A percentile compares a stretch with the other conserved stretches of the same genome.
Evolutionary conservation across 2,797 vertebrate species (phyloP).

Genomic region (Semaprochilodus insignis): DNA sequence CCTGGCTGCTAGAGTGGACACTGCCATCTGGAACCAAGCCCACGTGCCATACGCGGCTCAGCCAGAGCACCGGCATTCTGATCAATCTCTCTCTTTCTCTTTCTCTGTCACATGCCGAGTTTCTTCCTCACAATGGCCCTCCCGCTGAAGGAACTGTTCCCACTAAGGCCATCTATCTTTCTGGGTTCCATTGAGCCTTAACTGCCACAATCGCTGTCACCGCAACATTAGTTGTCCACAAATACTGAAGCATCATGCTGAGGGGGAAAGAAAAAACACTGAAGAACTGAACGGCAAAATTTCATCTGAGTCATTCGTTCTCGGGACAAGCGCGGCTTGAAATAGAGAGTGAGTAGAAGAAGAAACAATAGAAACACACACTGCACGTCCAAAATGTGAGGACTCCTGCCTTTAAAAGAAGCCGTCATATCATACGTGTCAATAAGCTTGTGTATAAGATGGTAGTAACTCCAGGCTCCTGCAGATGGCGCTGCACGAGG

Average conservation of each 20-base stretch:
- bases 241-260: conserved; percentile 11
- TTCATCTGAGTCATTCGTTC: neutral
- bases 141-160: conserved; percentile 45
- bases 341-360: neutral
- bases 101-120: conserved; percentile 26
- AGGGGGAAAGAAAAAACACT: neutral
- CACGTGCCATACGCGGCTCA: conserved; percentile 64
- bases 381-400: neutral
- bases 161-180: conserved; percentile 42
- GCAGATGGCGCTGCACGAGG: no score
- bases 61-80: conserved; percentile 63
- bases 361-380: conserved; percentile 1
- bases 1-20: conserved; percentile 62
- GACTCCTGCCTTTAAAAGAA: neutral
- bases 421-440: no score
- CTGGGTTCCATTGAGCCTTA: conserved; percentile 40
- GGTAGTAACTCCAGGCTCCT: no score
- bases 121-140: conserved; percentile 44
- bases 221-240: conserved; percentile 18
- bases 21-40: conserved; percentile 74
- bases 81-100: conserved; percentile 31
- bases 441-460: no score
- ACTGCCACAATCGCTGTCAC: conserved; percentile 37
- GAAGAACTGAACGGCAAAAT: neutral
- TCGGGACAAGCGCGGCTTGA: neutral